Percentiles rank a stretch among this genome's conserved stretches.
These are phyloP conservation scores for Buteo buteo DNA, from an alignment of 2,113 vertebrate genomes.

Conservation along the genomic window DNA sequence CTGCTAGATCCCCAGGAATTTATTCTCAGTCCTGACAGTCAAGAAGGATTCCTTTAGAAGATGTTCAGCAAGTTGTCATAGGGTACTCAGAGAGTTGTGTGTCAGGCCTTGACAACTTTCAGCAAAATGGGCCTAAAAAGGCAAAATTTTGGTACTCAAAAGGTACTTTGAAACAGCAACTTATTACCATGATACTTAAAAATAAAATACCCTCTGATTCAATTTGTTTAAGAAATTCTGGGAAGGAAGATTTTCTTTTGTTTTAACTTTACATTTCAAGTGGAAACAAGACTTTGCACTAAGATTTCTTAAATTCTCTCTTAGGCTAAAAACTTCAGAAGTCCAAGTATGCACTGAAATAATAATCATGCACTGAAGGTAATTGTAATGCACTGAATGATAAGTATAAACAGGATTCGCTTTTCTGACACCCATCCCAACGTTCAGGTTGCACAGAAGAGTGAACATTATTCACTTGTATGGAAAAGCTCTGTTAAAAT, in stretches of 20 bases:
- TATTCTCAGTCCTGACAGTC: background rate
- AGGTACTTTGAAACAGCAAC: background rate
- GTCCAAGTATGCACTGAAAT: background rate
- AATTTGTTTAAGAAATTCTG: background rate
- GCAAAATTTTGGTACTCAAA: background rate
- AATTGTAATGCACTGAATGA: background rate
- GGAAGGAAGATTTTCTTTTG: background rate
- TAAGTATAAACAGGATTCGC: fast-evolving
- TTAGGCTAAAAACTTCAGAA: background rate
- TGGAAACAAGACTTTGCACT: background rate
- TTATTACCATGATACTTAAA: background rate
- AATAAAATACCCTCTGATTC: background rate
- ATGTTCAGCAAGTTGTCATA: background rate
- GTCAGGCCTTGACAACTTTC: background rate
- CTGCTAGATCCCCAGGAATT: background rate
- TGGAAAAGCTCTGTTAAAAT: background rate
- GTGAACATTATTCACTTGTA: background rate
- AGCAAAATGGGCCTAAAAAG: background rate
- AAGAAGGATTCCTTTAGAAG: background rate
- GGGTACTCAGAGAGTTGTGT: background rate
- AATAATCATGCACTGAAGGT: background rate
- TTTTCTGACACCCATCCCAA: background rate
- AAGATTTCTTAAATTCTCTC: background rate
- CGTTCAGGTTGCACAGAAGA: background rate
- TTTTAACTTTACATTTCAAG: background rate